A percentile compares a stretch with the other conserved stretches of the same genome.
phyloP scores from a whole-genome alignment of 2,888 invertebrate species.

The Pseudoips prasinana region DNA sequence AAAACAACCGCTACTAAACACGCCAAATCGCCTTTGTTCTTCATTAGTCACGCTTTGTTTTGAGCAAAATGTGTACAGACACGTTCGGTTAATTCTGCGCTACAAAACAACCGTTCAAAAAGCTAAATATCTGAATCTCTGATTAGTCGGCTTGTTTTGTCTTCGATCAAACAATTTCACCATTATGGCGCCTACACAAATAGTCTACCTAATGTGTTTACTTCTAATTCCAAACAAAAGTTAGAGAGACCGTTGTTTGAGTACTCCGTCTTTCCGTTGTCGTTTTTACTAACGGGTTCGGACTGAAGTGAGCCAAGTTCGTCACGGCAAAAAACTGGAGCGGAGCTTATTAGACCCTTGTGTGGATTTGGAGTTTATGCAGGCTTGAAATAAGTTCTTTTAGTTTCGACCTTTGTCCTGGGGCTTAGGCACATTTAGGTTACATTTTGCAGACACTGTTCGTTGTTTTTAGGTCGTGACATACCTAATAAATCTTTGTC shows the following conservation, averaged over 20 bases:
- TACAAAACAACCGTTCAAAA: too few relatives aligned
- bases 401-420: conserved; percentile 21
- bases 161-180: conserved; percentile 67
- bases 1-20: too few relatives aligned
- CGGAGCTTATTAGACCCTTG: conserved; percentile 31
- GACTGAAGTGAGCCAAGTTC: conserved; percentile 18
- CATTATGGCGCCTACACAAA: conserved; percentile 70
- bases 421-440: conserved; percentile 6
- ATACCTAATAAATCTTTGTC: too few relatives aligned
- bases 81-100: too few relatives aligned
- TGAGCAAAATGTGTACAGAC: too few relatives aligned
- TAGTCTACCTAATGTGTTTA: conserved; percentile 77
- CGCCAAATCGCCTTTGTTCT: too few relatives aligned
- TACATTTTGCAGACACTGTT: conserved; percentile 28
- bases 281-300: conserved; percentile 39
- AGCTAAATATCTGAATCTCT: conserved; percentile 55
- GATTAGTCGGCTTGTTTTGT: conserved; percentile 65
- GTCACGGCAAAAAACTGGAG: conserved; percentile 24
- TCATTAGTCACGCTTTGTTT: too few relatives aligned
- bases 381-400: conserved; percentile 33
- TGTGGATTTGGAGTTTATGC: conserved; percentile 32
- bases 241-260: conserved; percentile 52
- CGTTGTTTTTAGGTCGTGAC: conserved; percentile 23
- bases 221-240: conserved; percentile 73
- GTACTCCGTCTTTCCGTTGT: conserved; percentile 44